These are phyloP conservation scores for Crotalus tigris DNA, from an alignment of 2,113 vertebrate species.

Conservation along the genomic window DNA sequence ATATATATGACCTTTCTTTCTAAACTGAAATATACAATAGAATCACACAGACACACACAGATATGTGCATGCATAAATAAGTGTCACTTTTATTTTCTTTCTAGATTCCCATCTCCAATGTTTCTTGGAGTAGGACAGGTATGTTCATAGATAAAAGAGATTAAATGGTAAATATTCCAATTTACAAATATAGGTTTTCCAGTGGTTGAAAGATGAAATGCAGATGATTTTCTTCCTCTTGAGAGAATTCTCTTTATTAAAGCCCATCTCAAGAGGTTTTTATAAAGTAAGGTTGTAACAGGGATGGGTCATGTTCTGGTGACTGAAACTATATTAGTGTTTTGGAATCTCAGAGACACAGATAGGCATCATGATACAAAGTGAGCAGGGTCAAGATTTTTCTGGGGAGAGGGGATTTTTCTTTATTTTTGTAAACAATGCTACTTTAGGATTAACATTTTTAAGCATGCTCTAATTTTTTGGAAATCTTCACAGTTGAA, in stretches of 20 bases:
- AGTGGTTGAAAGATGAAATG: neutral
- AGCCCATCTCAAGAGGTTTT: neutral
- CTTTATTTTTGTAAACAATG: neutral
- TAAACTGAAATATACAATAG: neutral
- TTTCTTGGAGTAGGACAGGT: constrained; percentile 79
- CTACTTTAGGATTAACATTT: neutral
- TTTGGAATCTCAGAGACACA: neutral
- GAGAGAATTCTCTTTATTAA: neutral
- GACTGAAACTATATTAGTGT: neutral
- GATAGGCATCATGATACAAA: neutral
- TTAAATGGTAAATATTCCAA: neutral
- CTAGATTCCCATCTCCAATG: constrained; percentile 67
- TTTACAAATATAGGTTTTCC: neutral
- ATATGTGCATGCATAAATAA: neutral
- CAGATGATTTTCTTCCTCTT: neutral
- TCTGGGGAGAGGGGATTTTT: neutral
- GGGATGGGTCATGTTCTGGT: neutral
- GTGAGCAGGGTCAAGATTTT: neutral
- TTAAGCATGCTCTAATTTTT: neutral
- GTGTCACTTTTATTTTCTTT: constrained; percentile 40
- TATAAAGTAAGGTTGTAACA: neutral
- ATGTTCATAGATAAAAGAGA: constrained; percentile 43
- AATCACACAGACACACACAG: neutral
- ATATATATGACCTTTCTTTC: neutral
- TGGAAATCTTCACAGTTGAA: neutral